Evolutionary conservation across 2,888 invertebrate species (phyloP), one percentile per base, ranked within the genome.

Genomic region (Galeopsomyia nigrocyanea): DNA sequence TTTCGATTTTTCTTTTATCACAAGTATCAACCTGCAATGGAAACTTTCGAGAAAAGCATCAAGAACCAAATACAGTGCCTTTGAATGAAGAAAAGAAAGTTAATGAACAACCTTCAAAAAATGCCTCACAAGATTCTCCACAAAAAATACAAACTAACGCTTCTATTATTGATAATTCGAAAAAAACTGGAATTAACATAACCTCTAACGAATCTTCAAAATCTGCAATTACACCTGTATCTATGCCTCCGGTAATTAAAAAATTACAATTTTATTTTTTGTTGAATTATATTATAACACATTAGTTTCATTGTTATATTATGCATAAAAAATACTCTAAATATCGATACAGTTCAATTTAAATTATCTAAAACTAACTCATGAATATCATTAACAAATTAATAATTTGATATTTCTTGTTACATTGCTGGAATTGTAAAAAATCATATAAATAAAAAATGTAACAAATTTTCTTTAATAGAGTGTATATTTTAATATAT

Each of bases 1-100:
- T 82, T 61, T 75, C 78, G 60, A 81, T 79, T 65, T 78, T 80
- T 67, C 57, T 81, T 39, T 57, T 80, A 14, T 77, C 74, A 16
- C 79, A 79, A 65, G 74, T 77, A 53, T 71, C 76, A 17, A 73
- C 75, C 57, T 79, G 80, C 68, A 63, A 79, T 68, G 78, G 71
- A 61, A 77, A 49, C 60, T 69, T 69, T 22, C 75, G 76, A 65
- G 75, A 78, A 64, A 75, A 16, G 50, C 69, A 62, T 16, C 56
- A 63, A 50, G 50, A 57, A 13, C 50, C 1, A n/a, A 51, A 71
- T 55, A 17, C 51, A 56, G 57, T 53, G 47, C 63, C 70, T 62
- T 68, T 16, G 31, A n/a, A 64, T 26, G 26, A 22, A n/a, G 76
- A 75, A 72, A 68, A 39, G 31, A 61, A 62, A 39, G 7, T 39